Evolutionary conservation across 2,888 invertebrate species (phyloP).

Genomic region (Asteroscopus sphinx): DNA sequence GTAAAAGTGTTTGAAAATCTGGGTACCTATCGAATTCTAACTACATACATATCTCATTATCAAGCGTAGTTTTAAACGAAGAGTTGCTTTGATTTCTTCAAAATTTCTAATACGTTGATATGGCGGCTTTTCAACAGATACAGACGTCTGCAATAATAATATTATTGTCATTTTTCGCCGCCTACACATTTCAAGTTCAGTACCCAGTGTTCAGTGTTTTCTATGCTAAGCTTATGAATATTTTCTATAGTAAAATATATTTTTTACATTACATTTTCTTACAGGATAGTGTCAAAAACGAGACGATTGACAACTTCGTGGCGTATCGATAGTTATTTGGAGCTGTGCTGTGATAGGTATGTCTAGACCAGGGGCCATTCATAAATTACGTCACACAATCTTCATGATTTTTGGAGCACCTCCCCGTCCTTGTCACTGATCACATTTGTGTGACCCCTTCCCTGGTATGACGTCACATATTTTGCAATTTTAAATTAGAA

Average conservation of each 20-base stretch:
- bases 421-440: too few species aligned
- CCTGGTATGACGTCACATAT: too few species aligned
- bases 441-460: too few species aligned
- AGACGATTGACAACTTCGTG: conserved; percentile 43
- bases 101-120: background rate
- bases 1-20: conserved; percentile 5
- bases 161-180: conserved; percentile 61
- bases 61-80: conserved; percentile 4
- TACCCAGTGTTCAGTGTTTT: conserved; percentile 47
- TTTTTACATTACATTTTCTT: conserved; percentile 54
- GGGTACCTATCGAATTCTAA: conserved; percentile 37
- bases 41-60: conserved; percentile 7
- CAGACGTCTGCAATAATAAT: conserved; percentile 30
- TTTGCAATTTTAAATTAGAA: too few species aligned
- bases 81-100: conserved; percentile 4
- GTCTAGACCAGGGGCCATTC: too few species aligned
- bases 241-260: conserved; percentile 64
- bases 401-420: too few species aligned
- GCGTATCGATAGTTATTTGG: conserved; percentile 32
- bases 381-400: too few species aligned
- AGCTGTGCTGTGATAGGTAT: conserved; percentile 24
- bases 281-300: conserved; percentile 49
- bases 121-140: conserved; percentile 23
- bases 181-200: conserved; percentile 44
- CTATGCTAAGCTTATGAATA: conserved; percentile 56